A percentile compares a stretch with the other conserved stretches of the same genome.
Conservation (phyloP, 2,888 invertebrate genomes). For the Odontocolon sp. region DNA sequence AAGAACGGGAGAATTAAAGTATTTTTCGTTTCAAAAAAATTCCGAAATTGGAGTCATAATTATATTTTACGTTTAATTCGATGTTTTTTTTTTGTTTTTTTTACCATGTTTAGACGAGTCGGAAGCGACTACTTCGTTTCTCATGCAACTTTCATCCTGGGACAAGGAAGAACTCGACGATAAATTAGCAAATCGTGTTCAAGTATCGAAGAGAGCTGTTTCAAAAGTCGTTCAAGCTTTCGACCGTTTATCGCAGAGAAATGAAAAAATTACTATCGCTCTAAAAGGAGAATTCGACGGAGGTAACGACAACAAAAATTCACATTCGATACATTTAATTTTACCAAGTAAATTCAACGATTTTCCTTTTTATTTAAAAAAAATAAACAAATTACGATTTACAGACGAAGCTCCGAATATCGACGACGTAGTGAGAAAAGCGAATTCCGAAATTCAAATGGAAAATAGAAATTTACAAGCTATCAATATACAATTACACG, state of each 20-base stretch:
- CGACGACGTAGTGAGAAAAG: conserved; percentile 92
- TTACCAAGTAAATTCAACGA: neutral
- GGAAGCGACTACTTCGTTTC: conserved; percentile 97
- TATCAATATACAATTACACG: conserved; percentile 94
- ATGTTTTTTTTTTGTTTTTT: neutral
- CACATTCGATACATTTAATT: neutral
- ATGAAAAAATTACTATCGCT: conserved; percentile 95
- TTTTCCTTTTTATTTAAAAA: neutral
- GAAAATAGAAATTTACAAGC: conserved; percentile 97
- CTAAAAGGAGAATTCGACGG: conserved; percentile 92
- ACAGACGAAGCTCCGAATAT: conserved; percentile 86
- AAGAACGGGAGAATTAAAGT: no score
- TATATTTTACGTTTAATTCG: no score
- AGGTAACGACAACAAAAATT: conserved; percentile 77
- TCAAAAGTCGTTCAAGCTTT: conserved; percentile 98
- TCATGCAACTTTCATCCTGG: conserved; percentile 98
- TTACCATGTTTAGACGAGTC: no score
- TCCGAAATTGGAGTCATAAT: no score
- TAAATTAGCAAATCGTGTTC: conserved; percentile 96
- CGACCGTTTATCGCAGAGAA: conserved; percentile 96
- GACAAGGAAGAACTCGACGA: conserved; percentile 98
- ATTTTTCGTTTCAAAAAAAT: no score
- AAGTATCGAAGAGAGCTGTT: conserved; percentile 97
- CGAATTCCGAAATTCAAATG: conserved; percentile 92
- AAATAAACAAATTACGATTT: conserved; percentile 11